phyloP scores from a whole-genome alignment of 2,888 invertebrate genomes.

The Macrophya alboannulata region DNA sequence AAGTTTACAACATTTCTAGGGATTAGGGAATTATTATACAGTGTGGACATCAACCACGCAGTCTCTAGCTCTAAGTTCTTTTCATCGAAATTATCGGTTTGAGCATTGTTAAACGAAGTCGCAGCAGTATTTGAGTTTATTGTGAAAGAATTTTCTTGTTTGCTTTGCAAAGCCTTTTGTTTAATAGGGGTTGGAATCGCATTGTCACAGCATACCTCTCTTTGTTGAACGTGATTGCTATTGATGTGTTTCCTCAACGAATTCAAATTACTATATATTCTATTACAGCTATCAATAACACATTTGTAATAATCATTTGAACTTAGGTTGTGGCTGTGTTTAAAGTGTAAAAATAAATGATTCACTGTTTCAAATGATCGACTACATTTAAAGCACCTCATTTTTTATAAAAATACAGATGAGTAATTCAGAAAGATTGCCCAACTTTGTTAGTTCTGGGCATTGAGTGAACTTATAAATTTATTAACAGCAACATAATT shows the following conservation, averaged over 20 bases:
- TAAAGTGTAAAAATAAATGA: background rate
- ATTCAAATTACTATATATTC: background rate
- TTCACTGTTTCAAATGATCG: background rate
- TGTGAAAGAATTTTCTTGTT: background rate
- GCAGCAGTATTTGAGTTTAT: background rate
- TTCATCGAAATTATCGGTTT: background rate
- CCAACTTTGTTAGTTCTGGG: too few relatives aligned
- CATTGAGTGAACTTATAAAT: background rate
- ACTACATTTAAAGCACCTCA: background rate
- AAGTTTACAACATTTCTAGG: background rate
- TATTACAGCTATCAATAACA: background rate
- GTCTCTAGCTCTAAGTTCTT: background rate
- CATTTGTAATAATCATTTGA: too few relatives aligned
- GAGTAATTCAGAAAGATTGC: background rate
- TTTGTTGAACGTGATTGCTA: background rate
- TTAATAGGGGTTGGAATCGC: background rate
- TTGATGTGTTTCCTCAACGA: background rate
- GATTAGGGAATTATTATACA: background rate
- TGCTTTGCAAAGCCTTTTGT: background rate
- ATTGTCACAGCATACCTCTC: background rate
- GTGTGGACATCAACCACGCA: constrained; percentile 14
- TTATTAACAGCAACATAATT: background rate
- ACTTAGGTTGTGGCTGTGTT: too few relatives aligned
- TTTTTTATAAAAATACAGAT: background rate
- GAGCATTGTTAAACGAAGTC: background rate